These are phyloP conservation scores for Eristalinus sepulchralis DNA, from an alignment of 2,888 invertebrate genomes.

Conservation along the genomic window DNA sequence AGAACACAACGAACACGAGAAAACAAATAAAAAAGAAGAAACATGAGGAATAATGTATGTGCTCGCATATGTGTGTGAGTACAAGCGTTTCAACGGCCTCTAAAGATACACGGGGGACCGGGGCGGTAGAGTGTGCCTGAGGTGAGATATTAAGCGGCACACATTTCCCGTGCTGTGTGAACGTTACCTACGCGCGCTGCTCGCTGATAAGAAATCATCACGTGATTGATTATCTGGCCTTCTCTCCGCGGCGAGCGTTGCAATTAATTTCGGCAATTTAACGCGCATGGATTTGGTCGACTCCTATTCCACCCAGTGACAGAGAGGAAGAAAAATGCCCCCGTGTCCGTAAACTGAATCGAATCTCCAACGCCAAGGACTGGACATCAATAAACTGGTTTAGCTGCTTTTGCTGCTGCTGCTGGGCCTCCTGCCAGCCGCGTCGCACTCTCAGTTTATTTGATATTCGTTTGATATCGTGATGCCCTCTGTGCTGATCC, in stretches of 20 bases:
- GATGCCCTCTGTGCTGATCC: background rate
- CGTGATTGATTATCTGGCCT: slow-evolving; percentile 49
- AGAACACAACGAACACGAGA: slow-evolving; percentile 6
- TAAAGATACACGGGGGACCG: background rate
- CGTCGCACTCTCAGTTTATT: slow-evolving; percentile 47
- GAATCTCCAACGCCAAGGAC: slow-evolving; percentile 24
- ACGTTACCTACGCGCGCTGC: slow-evolving; percentile 4
- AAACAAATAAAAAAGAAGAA: background rate
- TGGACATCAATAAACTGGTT: slow-evolving; percentile 58
- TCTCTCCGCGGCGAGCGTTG: slow-evolving; percentile 16
- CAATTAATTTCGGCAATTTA: slow-evolving; percentile 47
- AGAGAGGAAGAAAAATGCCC: background rate
- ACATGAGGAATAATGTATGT: slow-evolving; percentile 3
- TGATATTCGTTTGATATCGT: slow-evolving; percentile 59
- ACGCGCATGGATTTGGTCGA: background rate
- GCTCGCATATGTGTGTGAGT: background rate
- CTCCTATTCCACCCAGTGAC: background rate
- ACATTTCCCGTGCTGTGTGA: slow-evolving; percentile 3
- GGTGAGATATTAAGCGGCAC: background rate
- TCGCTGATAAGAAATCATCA: slow-evolving; percentile 52
- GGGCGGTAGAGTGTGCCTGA: background rate
- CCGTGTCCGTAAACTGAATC: background rate
- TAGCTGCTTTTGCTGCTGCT: background rate
- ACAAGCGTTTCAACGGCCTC: background rate
- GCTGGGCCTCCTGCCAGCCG: background rate